phyloP scores from a whole-genome alignment of 2,888 invertebrate species.

The Axea sp. region DNA sequence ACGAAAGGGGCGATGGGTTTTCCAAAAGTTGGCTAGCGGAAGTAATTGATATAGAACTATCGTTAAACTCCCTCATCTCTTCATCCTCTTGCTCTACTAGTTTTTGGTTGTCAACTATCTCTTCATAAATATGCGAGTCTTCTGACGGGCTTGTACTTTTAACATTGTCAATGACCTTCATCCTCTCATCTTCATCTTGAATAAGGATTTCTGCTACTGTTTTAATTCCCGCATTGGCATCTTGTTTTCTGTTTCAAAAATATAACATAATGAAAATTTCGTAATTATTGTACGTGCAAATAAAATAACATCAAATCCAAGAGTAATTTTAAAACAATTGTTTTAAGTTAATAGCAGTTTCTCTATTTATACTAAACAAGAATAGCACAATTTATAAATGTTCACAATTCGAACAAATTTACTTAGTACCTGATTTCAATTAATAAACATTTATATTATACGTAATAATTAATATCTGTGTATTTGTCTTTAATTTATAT shows the following conservation, averaged over 20 bases:
- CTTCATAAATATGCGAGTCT: conserved; percentile 67
- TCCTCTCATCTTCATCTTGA: conserved; percentile 71
- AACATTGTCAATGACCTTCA: conserved; percentile 65
- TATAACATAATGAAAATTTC: conserved; percentile 7
- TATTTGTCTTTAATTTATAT: too few species aligned
- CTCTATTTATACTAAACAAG: too few species aligned
- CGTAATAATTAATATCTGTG: too few species aligned
- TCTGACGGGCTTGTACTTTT: conserved; percentile 44
- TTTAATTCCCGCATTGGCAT: conserved; percentile 67
- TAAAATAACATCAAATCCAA: too few species aligned
- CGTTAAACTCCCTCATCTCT: conserved; percentile 69
- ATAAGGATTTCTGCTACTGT: conserved; percentile 75
- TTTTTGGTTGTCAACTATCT: conserved; percentile 15
- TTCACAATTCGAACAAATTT: too few species aligned
- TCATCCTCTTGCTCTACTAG: conserved; percentile 33
- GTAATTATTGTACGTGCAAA: too few species aligned
- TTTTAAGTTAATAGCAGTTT: too few species aligned
- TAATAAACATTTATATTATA: too few species aligned
- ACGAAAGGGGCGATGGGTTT: conserved; percentile 76
- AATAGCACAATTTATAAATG: too few species aligned
- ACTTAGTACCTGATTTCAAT: too few species aligned
- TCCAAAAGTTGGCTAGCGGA: conserved; percentile 77
- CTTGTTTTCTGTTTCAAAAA: conserved; percentile 67
- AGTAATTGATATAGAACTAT: conserved; percentile 73
- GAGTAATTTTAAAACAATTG: too few species aligned